Conservation (phyloP, 2,797 vertebrate species). For the Molossus molossus region DNA sequence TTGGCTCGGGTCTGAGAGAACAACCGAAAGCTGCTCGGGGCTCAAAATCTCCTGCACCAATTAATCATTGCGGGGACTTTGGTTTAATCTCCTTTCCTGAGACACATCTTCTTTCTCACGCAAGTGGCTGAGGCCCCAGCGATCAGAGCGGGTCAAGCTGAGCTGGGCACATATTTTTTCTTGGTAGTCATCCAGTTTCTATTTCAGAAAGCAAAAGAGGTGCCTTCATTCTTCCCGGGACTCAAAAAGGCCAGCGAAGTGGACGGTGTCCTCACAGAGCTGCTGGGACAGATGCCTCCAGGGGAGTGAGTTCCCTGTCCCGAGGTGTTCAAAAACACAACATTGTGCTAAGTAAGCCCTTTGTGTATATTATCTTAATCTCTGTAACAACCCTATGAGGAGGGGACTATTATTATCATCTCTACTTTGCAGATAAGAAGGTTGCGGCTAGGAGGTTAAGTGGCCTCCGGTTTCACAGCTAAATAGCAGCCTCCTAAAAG, state of each 20-base stretch:
- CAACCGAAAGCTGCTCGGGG: not conserved
- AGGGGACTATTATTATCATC: not conserved
- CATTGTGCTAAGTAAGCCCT: accelerated
- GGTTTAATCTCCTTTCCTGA: not conserved
- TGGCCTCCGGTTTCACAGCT: not conserved
- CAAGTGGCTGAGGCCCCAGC: not conserved
- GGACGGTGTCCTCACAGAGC: accelerated
- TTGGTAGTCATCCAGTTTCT: not conserved
- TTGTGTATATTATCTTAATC: no score
- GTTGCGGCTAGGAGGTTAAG: not conserved
- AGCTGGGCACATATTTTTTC: not conserved
- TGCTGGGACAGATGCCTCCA: not conserved
- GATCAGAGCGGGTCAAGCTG: not conserved
- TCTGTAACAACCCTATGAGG: accelerated
- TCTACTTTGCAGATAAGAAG: not conserved
- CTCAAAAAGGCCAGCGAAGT: not conserved
- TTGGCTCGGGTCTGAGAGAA: conserved; percentile 18
- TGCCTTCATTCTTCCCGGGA: not conserved
- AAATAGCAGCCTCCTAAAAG: not conserved
- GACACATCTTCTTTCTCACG: not conserved
- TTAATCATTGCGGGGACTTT: not conserved
- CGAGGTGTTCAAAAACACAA: not conserved
- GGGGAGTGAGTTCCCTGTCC: not conserved
- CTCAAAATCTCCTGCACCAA: not conserved
- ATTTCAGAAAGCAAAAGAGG: not conserved